These are phyloP conservation scores for Fissipunctia ypsillon DNA, from an alignment of 2,888 invertebrate genomes.

Conservation along the genomic window DNA sequence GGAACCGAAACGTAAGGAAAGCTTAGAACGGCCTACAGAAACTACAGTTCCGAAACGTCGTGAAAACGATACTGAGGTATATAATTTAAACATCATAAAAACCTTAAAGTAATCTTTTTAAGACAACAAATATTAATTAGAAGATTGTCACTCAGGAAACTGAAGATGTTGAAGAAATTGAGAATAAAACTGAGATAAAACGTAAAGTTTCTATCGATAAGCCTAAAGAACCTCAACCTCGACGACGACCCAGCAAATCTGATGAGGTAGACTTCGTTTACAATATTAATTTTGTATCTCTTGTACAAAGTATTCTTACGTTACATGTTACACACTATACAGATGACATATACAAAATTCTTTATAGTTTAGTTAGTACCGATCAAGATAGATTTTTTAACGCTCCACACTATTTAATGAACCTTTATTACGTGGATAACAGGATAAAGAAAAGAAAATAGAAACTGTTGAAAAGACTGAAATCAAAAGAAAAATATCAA, in stretches of 20 bases:
- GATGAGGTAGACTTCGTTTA: constrained; percentile 69
- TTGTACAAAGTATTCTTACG: neutral
- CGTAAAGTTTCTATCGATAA: constrained; percentile 67
- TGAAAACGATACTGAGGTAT: constrained; percentile 78
- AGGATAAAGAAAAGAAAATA: constrained; percentile 66
- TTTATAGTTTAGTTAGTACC: neutral
- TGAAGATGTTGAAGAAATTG: constrained; percentile 71
- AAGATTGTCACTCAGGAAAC: constrained; percentile 69
- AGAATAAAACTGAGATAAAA: constrained; percentile 71
- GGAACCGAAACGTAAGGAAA: constrained; percentile 78
- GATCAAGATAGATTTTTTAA: neutral
- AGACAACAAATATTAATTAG: constrained; percentile 25
- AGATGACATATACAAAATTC: neutral
- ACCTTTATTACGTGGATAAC: constrained; percentile 8
- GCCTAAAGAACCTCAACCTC: constrained; percentile 61
- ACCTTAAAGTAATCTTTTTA: neutral
- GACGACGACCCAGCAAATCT: constrained; percentile 56
- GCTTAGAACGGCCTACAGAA: constrained; percentile 70
- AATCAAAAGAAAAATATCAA: constrained; percentile 68
- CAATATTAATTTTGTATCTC: constrained; percentile 1
- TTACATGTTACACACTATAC: neutral
- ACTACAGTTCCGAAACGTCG: constrained; percentile 68
- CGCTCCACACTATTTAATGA: neutral
- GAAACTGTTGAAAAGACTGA: constrained; percentile 67
- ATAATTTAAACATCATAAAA: neutral